These are phyloP conservation scores for Bathynomus jamesi DNA, from an alignment of 1,140 invertebrate genomes.

Conservation along the genomic window DNA sequence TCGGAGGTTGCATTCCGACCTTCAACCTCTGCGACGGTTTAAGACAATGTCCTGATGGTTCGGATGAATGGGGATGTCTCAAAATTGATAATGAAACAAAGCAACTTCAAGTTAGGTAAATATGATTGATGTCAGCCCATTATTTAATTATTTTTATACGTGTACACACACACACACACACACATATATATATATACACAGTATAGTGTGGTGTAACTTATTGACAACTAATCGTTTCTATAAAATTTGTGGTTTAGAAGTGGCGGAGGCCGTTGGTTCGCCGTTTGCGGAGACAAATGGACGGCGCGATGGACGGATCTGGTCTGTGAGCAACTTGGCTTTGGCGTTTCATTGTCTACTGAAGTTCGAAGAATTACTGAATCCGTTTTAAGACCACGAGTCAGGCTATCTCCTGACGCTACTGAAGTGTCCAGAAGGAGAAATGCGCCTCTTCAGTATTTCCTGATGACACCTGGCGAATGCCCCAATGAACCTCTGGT, in stretches of 20 bases:
- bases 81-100: conserved; percentile 32
- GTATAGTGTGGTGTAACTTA: too few species aligned
- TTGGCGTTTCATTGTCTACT: conserved; percentile 3
- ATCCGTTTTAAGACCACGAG: background rate
- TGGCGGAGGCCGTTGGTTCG: background rate
- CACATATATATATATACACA: background rate
- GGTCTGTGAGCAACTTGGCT: conserved; percentile 12
- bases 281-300: conserved; percentile 12
- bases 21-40: conserved; percentile 53
- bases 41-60: conserved; percentile 54
- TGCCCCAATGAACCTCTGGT: conserved; percentile 7
- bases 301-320: conserved; percentile 11
- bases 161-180: background rate
- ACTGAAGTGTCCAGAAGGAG: background rate
- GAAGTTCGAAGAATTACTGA: background rate
- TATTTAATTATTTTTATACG: background rate
- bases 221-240: too few species aligned
- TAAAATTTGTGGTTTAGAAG: too few species aligned
- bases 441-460: conserved; percentile 8
- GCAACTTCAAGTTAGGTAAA: background rate
- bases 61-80: conserved; percentile 57
- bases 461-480: background rate
- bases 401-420: background rate
- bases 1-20: conserved; percentile 50
- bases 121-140: background rate